Base-by-base conservation (phyloP, 2,113 vertebrate genomes). In the Corythornis madagascariensis region DNA sequence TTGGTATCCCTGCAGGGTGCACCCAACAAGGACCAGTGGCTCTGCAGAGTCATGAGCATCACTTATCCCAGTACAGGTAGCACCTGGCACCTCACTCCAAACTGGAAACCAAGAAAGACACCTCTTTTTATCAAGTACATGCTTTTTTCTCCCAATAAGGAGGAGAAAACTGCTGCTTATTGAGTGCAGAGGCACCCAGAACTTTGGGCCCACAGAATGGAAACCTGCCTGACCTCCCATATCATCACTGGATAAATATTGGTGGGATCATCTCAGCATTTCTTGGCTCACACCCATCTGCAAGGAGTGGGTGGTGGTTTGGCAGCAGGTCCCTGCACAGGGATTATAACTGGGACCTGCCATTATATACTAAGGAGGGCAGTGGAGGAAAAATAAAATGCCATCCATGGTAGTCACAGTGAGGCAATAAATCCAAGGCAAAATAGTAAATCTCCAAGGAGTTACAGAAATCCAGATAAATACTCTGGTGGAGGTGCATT, bases 361-460 rank as follows among this genome's bases (percentile, higher is more conserved):
- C 56, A 10, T 55, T 53, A 17, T 13, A 14, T 26, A 78, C 70
- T 0, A 3, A 79, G 50, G 1, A 2, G 57, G 56, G 48, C 6
- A 5, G 45, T 10, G 11, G 11, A 77, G 40, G 43, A 79, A 83
- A 64, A 28, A 16, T 22, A 67, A 88, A 87, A 92, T 16, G 29
- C 61, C 42, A 65, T 35, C 61, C 50, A 3, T 4, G 4, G n/a
- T 42, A 10, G 19, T 47, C n/a, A 38, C 75, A 33, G 45, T 4
- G 38, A 53, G 75, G 65, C 70, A 80, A 81, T 92, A 95, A 95
- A 95, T 89, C 50, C 69, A 78, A 86, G 75, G 82, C 25, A 75
- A 87, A 91, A 89, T 1, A 86, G 72, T 82, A 95, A 95, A 94
- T 95, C 80, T 92, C 71, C 40, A 43, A 66, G 82, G 93, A 95